Evolutionary conservation across 2,113 vertebrate species (phyloP).

Genomic region (Hoplias malabaricus): DNA sequence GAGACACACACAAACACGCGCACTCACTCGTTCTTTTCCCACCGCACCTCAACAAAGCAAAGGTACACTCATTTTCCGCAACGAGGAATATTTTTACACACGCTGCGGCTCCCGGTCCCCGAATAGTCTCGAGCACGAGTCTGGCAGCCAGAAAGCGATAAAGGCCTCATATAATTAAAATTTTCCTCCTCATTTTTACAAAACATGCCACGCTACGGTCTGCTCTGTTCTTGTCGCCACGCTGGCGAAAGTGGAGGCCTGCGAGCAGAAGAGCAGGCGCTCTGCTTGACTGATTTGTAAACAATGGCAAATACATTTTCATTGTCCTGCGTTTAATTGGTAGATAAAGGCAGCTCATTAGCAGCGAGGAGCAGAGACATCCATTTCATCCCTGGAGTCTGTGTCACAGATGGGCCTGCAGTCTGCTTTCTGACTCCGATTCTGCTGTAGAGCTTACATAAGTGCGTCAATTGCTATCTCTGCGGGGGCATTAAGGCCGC

Average conservation of each 20-base stretch:
- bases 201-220: conserved; percentile 1
- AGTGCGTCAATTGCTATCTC: conserved; percentile 53
- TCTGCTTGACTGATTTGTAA: conserved; percentile 50
- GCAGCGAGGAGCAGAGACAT: conserved; percentile 26
- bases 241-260: neutral
- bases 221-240: neutral
- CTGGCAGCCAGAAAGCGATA: neutral
- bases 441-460: conserved; percentile 37
- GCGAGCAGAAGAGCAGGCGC: neutral
- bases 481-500: neutral
- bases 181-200: neutral
- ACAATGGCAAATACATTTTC: conserved; percentile 36
- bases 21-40: conserved; percentile 53
- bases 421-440: conserved; percentile 39
- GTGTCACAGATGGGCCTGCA: conserved; percentile 52
- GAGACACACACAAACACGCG: conserved; percentile 45
- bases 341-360: conserved; percentile 46
- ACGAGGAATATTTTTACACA: conserved; percentile 23
- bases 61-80: conserved; percentile 37
- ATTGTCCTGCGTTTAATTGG: conserved; percentile 51
- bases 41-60: conserved; percentile 40
- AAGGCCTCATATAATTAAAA: neutral
- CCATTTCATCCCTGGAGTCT: conserved; percentile 44
- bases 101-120: conserved; percentile 5
- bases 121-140: conserved; percentile 24